Evolutionary conservation across 2,797 vertebrate species (phyloP), one percentile per base, ranked within the genome.

Genomic region (Coregonus ussuriensis): DNA sequence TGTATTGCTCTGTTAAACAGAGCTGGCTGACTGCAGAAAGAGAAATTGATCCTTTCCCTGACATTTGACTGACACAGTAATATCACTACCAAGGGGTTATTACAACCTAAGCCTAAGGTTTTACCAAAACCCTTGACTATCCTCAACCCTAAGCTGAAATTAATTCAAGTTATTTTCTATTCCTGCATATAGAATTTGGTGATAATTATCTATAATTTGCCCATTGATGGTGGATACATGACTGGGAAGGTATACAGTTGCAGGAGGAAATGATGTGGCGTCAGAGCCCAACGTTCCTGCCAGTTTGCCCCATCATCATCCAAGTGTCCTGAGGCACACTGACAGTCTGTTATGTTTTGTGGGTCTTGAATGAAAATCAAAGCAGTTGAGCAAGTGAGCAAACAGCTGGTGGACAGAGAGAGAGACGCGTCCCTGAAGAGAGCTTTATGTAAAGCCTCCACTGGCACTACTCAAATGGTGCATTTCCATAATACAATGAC

Each of bases 21-120:
- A 76, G 51, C 73, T 68, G 78, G 21, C 82, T 84, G 21, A 66
- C 79, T 35, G 53, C 79, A 85, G 86, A 88, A 79, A 82, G 86
- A 72, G 3, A 87, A 83, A 85, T 77, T 76, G 81, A 81, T 77
- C 75, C 63, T 47, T 47, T 47, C 41, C 7, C 41, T 47, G 41
- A 47, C 41, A 47, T 47, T 47, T 47, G 41, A 47, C 41, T 47
- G 41, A 47, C 7, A 47, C 37, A 41, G 37, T 41, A 7, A 41
- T 47, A 47, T 47, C 75, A 74, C 78, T 77, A 47, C 72, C 75
- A 54, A n/a, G 72, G 82, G 85, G 87, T 90, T 90, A 78, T 91
- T 87, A 88, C 52, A 75, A 75, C 84, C 84, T 74, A 80, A 80
- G 78, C 68, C 86, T 75, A 51, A 4, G 77, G 73, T 29, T 21